Conservation (phyloP, 2,888 invertebrate species). For the Chloroclystis v-ata region DNA sequence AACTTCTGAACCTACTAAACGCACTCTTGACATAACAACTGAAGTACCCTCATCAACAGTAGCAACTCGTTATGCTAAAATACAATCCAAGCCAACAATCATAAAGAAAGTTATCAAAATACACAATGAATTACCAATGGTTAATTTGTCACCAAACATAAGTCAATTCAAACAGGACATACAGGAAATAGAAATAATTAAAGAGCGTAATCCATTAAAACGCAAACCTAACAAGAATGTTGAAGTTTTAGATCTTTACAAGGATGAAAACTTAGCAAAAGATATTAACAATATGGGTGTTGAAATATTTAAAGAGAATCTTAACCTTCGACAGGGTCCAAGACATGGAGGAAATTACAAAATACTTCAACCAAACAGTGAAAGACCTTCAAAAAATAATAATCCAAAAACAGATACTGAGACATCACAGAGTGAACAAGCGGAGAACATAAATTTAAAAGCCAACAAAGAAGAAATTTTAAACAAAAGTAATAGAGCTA, state of each 20-base stretch:
- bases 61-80: slow-evolving; percentile 37
- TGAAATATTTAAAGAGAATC: slow-evolving; percentile 61
- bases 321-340: slow-evolving; percentile 54
- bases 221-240: slow-evolving; percentile 45
- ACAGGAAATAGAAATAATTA: slow-evolving; percentile 65
- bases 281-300: slow-evolving; percentile 65
- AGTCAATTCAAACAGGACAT: slow-evolving; percentile 67
- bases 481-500: slow-evolving; percentile 34
- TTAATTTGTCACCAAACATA: slow-evolving; percentile 54
- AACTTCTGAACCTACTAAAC: slow-evolving; percentile 56
- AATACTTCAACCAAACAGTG: slow-evolving; percentile 35
- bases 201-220: slow-evolving; percentile 40
- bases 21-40: slow-evolving; percentile 54
- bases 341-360: slow-evolving; percentile 71
- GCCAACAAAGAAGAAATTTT: slow-evolving; percentile 24
- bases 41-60: slow-evolving; percentile 48
- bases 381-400: slow-evolving; percentile 9
- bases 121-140: slow-evolving; percentile 59
- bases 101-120: slow-evolving; percentile 62
- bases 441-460: slow-evolving; percentile 42
- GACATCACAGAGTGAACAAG: slow-evolving; percentile 52
- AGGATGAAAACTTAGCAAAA: slow-evolving; percentile 63
- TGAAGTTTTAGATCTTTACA: slow-evolving; percentile 57
- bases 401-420: slow-evolving; percentile 38
- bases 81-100: slow-evolving; percentile 48